A percentile compares a stretch with the other conserved stretches of the same genome.
phyloP scores from a whole-genome alignment of 2,797 vertebrate species.

The Cichlasoma orientale region DNA sequence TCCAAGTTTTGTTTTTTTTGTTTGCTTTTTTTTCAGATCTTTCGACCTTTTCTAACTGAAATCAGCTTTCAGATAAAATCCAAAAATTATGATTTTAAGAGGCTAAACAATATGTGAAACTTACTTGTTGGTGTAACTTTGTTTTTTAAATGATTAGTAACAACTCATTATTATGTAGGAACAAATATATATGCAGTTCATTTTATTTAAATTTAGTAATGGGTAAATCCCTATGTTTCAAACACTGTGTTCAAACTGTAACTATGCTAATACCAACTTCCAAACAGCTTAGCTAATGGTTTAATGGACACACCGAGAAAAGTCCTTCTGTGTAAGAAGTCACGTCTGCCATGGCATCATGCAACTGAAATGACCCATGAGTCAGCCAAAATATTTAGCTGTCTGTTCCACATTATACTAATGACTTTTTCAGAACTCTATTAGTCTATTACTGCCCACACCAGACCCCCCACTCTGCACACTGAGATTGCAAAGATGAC shows the following conservation, averaged over 20 bases:
- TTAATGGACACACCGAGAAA: not conserved
- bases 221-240: not conserved
- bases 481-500: conserved; percentile 44
- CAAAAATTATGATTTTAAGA: not conserved
- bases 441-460: conserved; percentile 38
- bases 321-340: not conserved
- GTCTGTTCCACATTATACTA: conserved; percentile 14
- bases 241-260: not conserved
- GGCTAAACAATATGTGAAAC: not conserved
- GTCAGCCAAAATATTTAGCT: conserved; percentile 10
- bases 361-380: conserved; percentile 16
- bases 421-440: conserved; percentile 51
- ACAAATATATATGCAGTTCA: not conserved
- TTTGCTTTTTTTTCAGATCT: conserved; percentile 16
- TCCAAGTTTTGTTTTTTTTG: not conserved
- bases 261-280: not conserved
- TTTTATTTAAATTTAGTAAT: not conserved
- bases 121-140: not conserved
- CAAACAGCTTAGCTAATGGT: not conserved
- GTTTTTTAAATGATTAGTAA: not conserved
- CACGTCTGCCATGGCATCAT: conserved; percentile 20
- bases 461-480: conserved; percentile 33
- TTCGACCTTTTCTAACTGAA: conserved; percentile 18
- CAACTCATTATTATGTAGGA: not conserved
- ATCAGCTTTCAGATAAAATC: not conserved